Base-by-base conservation (phyloP, 2,888 invertebrate genomes). In the Cryptops parisi region DNA sequence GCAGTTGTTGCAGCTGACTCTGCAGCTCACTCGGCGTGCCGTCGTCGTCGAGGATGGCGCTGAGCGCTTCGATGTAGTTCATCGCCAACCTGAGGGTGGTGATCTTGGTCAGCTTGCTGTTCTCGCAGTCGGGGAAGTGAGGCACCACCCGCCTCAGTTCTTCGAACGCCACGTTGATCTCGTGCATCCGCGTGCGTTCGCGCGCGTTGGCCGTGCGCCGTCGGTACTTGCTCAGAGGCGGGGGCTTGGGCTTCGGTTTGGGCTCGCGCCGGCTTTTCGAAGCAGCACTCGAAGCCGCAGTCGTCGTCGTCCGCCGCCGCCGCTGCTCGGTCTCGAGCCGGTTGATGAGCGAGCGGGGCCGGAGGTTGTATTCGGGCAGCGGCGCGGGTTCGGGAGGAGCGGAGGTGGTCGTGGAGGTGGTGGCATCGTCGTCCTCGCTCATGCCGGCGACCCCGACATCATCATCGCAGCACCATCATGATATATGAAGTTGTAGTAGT, bases 131-230 rank as follows among this genome's bases (percentile, higher is more conserved):
- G 46, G 68, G 62, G 55, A 66, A 59, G 21, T 63, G 63, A 1
- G 90, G 90, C 12, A 91, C 81, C 23, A 82, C 84, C 17, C 77
- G 75, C 23, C 87, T 75, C 6, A 91, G 73, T 1, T 80, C 77
- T 65, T 89, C 89, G 69, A 90, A 91, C 1, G 89, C 90, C 56
- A 79, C 76, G 71, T 91, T 91, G 61, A 91, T 89, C 67, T 89
- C 89, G 47, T 84, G 75, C 89, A 90, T 90, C 53, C 90, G 76
- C 59, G 81, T 82, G 27, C 90, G 70, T 64, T 91, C 90, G 26
- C 90, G 71, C 0, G 88, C 87, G 71, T 90, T 91, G 15, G 90
- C 90, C 1, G 88, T 88, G 74, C 86, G 85, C 62, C 90, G 76
- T 24, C 89, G 74, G 71, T 90, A 90, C 69, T 89, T 90, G 73